Evolutionary conservation across 2,113 vertebrate species (phyloP).

Genomic region (Pseudorhombus dupliciocellatus): DNA sequence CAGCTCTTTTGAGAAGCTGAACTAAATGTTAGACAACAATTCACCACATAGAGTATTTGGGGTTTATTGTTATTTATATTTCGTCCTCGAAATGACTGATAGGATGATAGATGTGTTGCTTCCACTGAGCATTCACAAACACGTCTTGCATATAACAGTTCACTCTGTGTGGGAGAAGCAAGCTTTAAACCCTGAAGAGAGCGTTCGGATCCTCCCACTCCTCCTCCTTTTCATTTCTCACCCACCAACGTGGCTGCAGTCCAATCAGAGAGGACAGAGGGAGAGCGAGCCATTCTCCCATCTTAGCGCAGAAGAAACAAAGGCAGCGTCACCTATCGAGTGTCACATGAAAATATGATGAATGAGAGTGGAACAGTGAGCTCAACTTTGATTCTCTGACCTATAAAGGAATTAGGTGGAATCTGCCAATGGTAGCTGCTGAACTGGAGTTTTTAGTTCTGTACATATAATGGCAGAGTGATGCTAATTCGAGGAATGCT

Average conservation of each 20-base stretch:
- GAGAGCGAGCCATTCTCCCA: slow-evolving; percentile 50
- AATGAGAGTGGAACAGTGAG: slow-evolving; percentile 43
- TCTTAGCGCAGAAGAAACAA: slow-evolving; percentile 62
- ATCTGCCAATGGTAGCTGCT: slow-evolving; percentile 28
- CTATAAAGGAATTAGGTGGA: background rate
- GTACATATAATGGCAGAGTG: slow-evolving; percentile 46
- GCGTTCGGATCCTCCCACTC: slow-evolving; percentile 62
- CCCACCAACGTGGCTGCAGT: slow-evolving; percentile 61
- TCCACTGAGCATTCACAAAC: slow-evolving; percentile 46
- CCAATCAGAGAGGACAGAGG: slow-evolving; percentile 62
- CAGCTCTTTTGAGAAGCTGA: background rate
- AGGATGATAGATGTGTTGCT: slow-evolving; percentile 17
- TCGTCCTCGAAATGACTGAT: slow-evolving; percentile 21
- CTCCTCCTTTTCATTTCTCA: slow-evolving; percentile 63
- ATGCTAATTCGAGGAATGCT: slow-evolving; percentile 32
- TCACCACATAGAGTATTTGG: background rate
- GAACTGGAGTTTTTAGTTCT: slow-evolving; percentile 39
- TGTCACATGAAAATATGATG: slow-evolving; percentile 49
- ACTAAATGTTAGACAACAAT: background rate
- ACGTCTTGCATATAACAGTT: slow-evolving; percentile 45
- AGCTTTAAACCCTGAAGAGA: slow-evolving; percentile 67
- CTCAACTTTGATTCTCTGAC: slow-evolving; percentile 20
- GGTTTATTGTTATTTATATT: slow-evolving; percentile 3
- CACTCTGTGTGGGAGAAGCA: slow-evolving; percentile 60
- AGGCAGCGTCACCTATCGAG: slow-evolving; percentile 49